Evolutionary conservation across 2,113 vertebrate species (phyloP).

Genomic region (Mungos mungo): DNA sequence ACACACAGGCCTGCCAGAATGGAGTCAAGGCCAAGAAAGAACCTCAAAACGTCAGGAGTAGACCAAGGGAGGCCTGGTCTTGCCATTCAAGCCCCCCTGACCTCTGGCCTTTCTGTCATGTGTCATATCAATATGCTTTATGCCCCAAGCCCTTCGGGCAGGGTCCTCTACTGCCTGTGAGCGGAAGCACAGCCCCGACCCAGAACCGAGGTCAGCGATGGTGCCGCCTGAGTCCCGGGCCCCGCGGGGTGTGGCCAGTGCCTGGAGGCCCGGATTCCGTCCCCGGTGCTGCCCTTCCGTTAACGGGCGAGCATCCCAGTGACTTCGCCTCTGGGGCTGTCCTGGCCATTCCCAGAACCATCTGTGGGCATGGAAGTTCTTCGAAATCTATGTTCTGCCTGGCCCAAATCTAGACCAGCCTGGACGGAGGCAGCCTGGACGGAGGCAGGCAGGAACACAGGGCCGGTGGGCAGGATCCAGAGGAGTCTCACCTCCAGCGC

Average conservation of each 20-base stretch:
- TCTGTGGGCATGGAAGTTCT: neutral
- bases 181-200: rapidly evolving
- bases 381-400: neutral
- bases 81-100: rapidly evolving
- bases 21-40: neutral
- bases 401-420: neutral
- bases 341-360: neutral
- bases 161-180: neutral
- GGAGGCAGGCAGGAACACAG: neutral
- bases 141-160: neutral
- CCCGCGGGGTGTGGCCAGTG: neutral
- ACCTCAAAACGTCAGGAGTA: too few relatives aligned
- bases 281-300: neutral
- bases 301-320: rapidly evolving
- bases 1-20: neutral
- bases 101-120: neutral
- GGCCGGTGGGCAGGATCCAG: neutral
- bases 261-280: neutral
- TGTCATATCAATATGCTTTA: neutral
- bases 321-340: neutral
- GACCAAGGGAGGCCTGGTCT: rapidly evolving
- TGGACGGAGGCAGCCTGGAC: neutral
- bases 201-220: neutral
- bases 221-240: neutral
- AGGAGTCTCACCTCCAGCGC: neutral